These are phyloP conservation scores for Caenorhabditis brenneri DNA, from an alignment of 1,140 invertebrate genomes.

Conservation along the genomic window DNA sequence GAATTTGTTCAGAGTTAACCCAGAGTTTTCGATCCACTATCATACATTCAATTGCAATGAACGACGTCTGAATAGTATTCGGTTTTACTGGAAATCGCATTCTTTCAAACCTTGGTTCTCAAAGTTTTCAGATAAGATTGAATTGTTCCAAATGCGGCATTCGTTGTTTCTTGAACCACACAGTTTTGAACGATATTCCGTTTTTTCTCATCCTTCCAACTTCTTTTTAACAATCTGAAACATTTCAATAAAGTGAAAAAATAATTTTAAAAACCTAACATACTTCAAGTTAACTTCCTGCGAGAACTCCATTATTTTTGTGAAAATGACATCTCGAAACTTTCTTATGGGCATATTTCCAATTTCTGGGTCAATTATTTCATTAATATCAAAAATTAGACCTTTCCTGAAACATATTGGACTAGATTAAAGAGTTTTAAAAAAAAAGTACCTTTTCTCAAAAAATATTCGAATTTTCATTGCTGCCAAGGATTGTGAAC, in stretches of 20 bases:
- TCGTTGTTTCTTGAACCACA: slow-evolving; percentile 19
- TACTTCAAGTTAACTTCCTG: background rate
- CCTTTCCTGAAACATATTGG: background rate
- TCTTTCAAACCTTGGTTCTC: background rate
- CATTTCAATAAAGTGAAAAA: no score
- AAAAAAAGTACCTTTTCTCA: background rate
- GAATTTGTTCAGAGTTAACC: slow-evolving; percentile 16
- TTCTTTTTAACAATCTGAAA: background rate
- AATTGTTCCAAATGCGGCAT: background rate
- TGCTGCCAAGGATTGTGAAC: slow-evolving; percentile 1
- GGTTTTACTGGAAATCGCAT: background rate
- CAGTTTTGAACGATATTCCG: slow-evolving; percentile 14
- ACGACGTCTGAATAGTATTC: background rate
- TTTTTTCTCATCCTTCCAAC: slow-evolving; percentile 16
- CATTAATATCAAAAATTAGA: slow-evolving; percentile 3
- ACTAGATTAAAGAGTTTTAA: background rate
- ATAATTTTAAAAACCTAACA: no score
- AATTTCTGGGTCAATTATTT: background rate
- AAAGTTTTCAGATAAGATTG: background rate
- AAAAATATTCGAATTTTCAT: slow-evolving; percentile 18
- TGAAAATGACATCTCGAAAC: background rate
- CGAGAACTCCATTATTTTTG: background rate
- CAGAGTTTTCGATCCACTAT: slow-evolving; percentile 1
- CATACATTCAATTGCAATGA: slow-evolving; percentile 1
- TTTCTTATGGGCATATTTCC: slow-evolving; percentile 7